A percentile compares a stretch with the other conserved stretches of the same genome.
Conservation (phyloP, 2,113 vertebrate species). For the Solea solea region DNA sequence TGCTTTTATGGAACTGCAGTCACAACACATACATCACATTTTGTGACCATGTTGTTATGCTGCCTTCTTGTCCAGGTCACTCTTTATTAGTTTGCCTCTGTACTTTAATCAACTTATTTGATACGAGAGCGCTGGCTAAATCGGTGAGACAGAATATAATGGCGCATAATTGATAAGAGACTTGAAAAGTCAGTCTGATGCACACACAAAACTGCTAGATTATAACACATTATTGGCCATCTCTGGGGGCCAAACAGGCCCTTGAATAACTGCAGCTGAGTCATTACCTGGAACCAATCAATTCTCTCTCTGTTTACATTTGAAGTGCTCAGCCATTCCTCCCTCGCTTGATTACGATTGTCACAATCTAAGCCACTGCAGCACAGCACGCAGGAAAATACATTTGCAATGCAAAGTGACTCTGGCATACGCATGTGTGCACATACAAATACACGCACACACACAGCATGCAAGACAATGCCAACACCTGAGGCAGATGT, state of each 20-base stretch:
- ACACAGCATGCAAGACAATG: neutral
- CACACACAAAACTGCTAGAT: slow-evolving; percentile 70
- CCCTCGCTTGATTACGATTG: slow-evolving; percentile 66
- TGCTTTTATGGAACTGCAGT: slow-evolving; percentile 3
- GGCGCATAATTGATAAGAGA: slow-evolving; percentile 69
- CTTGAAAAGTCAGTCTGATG: slow-evolving; percentile 66
- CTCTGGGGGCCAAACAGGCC: slow-evolving; percentile 63
- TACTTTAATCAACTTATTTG: slow-evolving; percentile 54
- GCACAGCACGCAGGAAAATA: slow-evolving; percentile 6
- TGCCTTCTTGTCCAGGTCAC: neutral
- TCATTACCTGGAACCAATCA: slow-evolving; percentile 78
- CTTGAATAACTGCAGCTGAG: slow-evolving; percentile 70
- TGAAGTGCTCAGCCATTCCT: slow-evolving; percentile 57
- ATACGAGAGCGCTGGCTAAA: slow-evolving; percentile 47
- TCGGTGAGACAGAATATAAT: slow-evolving; percentile 61
- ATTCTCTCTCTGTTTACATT: slow-evolving; percentile 70
- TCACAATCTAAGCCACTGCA: slow-evolving; percentile 41
- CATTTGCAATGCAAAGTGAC: slow-evolving; percentile 51
- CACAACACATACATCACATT: neutral
- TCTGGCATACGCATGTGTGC: neutral
- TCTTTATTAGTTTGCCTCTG: slow-evolving; percentile 19
- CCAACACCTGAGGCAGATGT: neutral
- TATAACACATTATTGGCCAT: slow-evolving; percentile 67
- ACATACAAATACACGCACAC: slow-evolving; percentile 6
- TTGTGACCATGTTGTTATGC: too few species aligned